phyloP scores from a whole-genome alignment of 2,888 invertebrate genomes.

The Ptychoptera albimana region DNA sequence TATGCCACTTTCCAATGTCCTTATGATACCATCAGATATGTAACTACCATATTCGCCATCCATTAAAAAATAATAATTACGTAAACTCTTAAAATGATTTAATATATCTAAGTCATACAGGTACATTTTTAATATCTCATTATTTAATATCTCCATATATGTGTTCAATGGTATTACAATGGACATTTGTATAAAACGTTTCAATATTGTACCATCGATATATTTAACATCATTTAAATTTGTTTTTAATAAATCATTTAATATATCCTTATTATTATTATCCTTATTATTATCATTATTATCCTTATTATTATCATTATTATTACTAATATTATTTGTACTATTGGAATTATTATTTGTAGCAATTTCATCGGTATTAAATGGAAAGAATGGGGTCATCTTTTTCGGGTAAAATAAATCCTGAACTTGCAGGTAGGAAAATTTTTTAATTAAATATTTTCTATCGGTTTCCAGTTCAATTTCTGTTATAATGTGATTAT shows the following conservation, averaged over 20 bases:
- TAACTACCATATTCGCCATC: constrained; percentile 65
- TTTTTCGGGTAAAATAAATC: not conserved
- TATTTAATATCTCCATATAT: constrained; percentile 53
- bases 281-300: not conserved
- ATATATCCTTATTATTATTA: constrained; percentile 3
- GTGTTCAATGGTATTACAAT: constrained; percentile 50
- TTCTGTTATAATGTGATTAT: not conserved
- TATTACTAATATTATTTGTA: not conserved
- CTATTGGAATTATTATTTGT: not conserved
- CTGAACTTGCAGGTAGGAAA: not conserved
- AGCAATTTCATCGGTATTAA: not conserved
- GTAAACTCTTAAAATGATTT: constrained; percentile 53
- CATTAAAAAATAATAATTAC: constrained; percentile 61
- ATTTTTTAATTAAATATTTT: no score
- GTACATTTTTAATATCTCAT: constrained; percentile 53
- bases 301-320: not conserved
- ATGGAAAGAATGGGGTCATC: not conserved
- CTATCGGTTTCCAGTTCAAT: not conserved
- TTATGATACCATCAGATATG: constrained; percentile 52
- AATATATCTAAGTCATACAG: constrained; percentile 42
- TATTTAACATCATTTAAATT: constrained; percentile 7
- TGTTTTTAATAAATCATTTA: constrained; percentile 8
- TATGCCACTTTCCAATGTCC: constrained; percentile 44
- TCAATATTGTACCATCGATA: constrained; percentile 23
- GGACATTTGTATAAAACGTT: constrained; percentile 47